Evolutionary conservation across 2,797 vertebrate genomes (phyloP).

Genomic region (Lagocephalus sceleratus): DNA sequence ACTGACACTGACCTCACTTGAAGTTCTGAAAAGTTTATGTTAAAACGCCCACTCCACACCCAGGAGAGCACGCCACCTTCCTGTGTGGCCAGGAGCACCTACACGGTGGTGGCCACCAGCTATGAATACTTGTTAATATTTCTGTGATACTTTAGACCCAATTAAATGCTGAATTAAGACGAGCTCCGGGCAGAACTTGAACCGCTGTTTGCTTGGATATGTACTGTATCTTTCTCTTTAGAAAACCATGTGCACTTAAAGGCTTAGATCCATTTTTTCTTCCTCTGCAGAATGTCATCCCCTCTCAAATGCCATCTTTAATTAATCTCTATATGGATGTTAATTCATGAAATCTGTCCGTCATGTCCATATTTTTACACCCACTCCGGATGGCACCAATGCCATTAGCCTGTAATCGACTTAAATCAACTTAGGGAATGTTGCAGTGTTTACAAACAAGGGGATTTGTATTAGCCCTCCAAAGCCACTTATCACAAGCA

Average conservation of each 20-base stretch:
- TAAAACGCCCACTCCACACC: constrained; percentile 25
- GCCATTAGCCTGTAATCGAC: constrained; percentile 66
- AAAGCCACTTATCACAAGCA: constrained; percentile 65
- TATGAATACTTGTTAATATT: constrained; percentile 13
- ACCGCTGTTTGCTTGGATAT: constrained; percentile 19
- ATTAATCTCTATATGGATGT: constrained; percentile 18
- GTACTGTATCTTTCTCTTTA: constrained; percentile 13
- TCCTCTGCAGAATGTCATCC: constrained; percentile 28
- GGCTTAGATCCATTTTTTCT: constrained; percentile 28
- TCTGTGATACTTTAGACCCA: constrained; percentile 18
- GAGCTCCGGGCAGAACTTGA: constrained; percentile 26
- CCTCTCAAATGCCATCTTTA: constrained; percentile 26
- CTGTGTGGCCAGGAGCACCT: constrained; percentile 2
- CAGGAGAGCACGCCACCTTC: constrained; percentile 8
- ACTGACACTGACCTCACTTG: constrained; percentile 26
- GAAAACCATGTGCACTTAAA: constrained; percentile 28
- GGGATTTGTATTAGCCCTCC: constrained; percentile 64
- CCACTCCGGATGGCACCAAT: constrained; percentile 30
- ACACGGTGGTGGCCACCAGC: constrained; percentile 16
- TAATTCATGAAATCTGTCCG: constrained; percentile 16
- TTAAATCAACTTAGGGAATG: constrained; percentile 60
- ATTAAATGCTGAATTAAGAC: constrained; percentile 30
- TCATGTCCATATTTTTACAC: constrained; percentile 20
- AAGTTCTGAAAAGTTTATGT: constrained; percentile 24
- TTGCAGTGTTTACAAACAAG: constrained; percentile 68